Evolutionary conservation across 2,113 vertebrate genomes (phyloP).

Genomic region (Scartelaos histophorus): DNA sequence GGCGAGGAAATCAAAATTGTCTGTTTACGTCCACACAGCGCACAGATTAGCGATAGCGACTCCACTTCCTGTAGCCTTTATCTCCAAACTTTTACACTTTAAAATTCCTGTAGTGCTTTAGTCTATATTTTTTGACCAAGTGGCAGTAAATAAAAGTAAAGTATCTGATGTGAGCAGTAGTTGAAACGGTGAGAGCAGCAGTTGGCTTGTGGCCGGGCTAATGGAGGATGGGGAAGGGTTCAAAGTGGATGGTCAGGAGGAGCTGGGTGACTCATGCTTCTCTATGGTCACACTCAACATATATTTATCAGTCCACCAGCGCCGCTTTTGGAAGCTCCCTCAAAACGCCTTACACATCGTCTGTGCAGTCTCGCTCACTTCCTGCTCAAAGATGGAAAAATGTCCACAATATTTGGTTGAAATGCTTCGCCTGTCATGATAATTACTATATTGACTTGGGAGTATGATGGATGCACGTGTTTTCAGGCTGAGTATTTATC

Average conservation of each 20-base stretch:
- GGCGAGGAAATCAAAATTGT: too few relatives aligned
- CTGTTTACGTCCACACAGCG: too few relatives aligned
- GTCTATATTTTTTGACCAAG: too few relatives aligned
- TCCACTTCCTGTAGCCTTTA: too few relatives aligned
- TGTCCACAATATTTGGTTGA: background rate
- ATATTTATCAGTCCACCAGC: conserved; percentile 63
- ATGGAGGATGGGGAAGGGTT: conserved; percentile 68
- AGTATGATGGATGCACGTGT: background rate
- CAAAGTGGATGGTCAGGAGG: conserved; percentile 72
- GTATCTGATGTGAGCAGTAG: conserved; percentile 13
- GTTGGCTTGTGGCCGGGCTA: conserved; percentile 63
- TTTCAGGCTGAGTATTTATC: background rate
- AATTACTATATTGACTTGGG: background rate
- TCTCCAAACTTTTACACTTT: too few relatives aligned
- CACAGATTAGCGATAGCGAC: too few relatives aligned
- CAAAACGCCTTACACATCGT: conserved; percentile 51
- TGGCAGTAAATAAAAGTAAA: too few relatives aligned
- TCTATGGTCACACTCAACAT: conserved; percentile 70
- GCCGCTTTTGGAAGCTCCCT: conserved; percentile 53
- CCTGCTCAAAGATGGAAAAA: conserved; percentile 32
- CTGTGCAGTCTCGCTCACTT: conserved; percentile 8
- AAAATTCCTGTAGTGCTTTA: too few relatives aligned
- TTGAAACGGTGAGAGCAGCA: conserved; percentile 39
- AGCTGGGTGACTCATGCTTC: conserved; percentile 70
- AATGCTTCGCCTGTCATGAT: background rate